Percentiles rank a stretch among this genome's conserved stretches.
These are phyloP conservation scores for Ahaetulla prasina DNA, from an alignment of 2,113 vertebrate genomes.

Conservation along the genomic window DNA sequence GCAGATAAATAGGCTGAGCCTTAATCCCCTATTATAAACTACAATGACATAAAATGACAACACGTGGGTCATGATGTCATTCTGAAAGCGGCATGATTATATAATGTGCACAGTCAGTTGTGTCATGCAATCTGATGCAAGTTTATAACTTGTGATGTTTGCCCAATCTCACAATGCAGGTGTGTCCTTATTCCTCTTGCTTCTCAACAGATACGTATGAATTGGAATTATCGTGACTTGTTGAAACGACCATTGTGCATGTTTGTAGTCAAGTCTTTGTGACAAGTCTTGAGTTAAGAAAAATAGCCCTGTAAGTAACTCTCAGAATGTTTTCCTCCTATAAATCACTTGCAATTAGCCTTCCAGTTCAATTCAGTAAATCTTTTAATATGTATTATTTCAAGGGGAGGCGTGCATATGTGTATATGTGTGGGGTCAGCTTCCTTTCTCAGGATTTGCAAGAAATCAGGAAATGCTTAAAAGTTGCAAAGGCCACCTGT, in stretches of 20 bases:
- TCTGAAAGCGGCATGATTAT: not conserved
- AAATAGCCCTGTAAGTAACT: not conserved
- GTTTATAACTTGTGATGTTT: not conserved
- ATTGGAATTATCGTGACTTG: not conserved
- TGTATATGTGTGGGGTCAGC: rapidly evolving
- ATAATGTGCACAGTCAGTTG: not conserved
- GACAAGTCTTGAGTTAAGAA: not conserved
- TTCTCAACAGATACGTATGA: not conserved
- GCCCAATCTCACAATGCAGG: not conserved
- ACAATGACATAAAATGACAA: not conserved
- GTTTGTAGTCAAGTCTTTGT: not conserved
- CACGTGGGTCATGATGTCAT: not conserved
- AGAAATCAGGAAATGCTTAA: rapidly evolving
- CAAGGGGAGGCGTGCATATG: rapidly evolving
- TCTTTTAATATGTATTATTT: rapidly evolving
- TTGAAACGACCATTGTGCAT: not conserved
- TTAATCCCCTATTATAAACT: not conserved
- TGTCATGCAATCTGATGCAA: not conserved
- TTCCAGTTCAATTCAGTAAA: rapidly evolving
- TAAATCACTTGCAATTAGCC: not conserved
- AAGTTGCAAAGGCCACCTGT: constrained; percentile 46
- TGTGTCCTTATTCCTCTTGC: not conserved
- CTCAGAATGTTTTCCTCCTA: not conserved
- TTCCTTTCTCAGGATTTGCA: rapidly evolving
- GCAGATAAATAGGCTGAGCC: not conserved